A percentile compares a stretch with the other conserved stretches of the same genome.
phyloP scores from a whole-genome alignment of 1,140 invertebrate species.

The Pseudomyrmex gracilis region DNA sequence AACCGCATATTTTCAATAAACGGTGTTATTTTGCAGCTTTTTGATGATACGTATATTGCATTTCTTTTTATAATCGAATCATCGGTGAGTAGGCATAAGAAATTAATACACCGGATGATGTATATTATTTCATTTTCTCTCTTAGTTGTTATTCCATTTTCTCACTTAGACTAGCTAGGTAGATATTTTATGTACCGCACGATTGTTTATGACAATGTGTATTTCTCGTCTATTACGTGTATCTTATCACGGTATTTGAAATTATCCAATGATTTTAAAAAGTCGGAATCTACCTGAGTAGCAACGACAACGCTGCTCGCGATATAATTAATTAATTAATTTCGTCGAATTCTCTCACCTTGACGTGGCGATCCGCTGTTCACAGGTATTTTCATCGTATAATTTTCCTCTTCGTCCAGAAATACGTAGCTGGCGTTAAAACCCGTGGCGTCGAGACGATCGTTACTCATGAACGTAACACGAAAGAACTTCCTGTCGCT shows the following conservation, averaged over 20 bases:
- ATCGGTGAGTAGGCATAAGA: not conserved
- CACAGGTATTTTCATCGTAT: slow-evolving; percentile 80
- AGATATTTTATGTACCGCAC: not conserved
- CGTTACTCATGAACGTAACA: slow-evolving; percentile 97
- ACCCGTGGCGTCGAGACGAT: slow-evolving; percentile 95
- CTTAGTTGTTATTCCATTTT: too few relatives aligned
- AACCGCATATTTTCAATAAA: slow-evolving; percentile 7
- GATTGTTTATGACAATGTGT: not conserved
- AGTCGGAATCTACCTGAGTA: slow-evolving; percentile 8
- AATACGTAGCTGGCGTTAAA: slow-evolving; percentile 97
- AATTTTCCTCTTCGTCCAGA: slow-evolving; percentile 84
- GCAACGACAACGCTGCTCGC: not conserved
- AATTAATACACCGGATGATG: not conserved
- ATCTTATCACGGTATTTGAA: not conserved
- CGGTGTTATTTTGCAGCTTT: not conserved
- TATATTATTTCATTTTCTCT: too few relatives aligned
- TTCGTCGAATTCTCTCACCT: slow-evolving; percentile 79
- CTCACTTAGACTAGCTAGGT: too few relatives aligned
- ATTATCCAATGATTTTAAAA: slow-evolving; percentile 1
- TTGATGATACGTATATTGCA: not conserved
- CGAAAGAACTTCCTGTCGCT: slow-evolving; percentile 97
- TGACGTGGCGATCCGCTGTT: slow-evolving; percentile 77
- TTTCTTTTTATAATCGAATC: not conserved
- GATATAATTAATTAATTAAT: slow-evolving; percentile 59
- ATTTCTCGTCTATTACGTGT: not conserved